These are phyloP conservation scores for Catalaphyllia jardinei DNA, from an alignment of 64 coral and sea anemone genomes.

Conservation along the genomic window DNA sequence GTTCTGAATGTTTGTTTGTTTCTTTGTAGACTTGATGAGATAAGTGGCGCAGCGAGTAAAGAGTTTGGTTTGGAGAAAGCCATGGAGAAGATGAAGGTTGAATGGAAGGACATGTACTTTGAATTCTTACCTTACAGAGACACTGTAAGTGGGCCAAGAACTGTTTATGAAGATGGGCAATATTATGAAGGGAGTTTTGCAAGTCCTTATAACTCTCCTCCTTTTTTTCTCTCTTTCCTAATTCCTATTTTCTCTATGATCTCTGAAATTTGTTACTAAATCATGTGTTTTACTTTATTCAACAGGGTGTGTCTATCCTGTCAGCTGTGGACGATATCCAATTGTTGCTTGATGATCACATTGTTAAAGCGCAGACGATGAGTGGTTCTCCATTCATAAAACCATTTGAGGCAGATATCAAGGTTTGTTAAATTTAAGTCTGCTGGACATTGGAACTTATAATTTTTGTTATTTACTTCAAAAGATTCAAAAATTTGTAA, in stretches of 20 bases:
- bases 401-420: slow-evolving; percentile 98
- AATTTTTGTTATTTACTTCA: no score
- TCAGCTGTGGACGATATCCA: slow-evolving; percentile 98
- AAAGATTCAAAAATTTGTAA: no score
- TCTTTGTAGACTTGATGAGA: slow-evolving; percentile 86
- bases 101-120: slow-evolving; percentile 99
- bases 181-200: no score
- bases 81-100: slow-evolving; percentile 97
- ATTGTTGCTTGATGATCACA: slow-evolving; percentile 95
- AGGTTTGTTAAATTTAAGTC: slow-evolving; percentile 46
- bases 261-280: no score
- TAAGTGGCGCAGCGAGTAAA: slow-evolving; percentile 92
- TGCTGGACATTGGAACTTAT: no score
- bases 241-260: no score
- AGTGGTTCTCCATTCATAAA: slow-evolving; percentile 98
- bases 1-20: neutral
- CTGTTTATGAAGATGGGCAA: no score
- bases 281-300: neutral
- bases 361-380: slow-evolving; percentile 99
- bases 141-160: slow-evolving; percentile 54
- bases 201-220: no score
- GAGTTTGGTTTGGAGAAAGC: slow-evolving; percentile 96
- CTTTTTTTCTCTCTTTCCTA: no score
- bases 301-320: slow-evolving; percentile 88
- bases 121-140: slow-evolving; percentile 95